Conservation (phyloP, 2,113 vertebrate species). For the Albula glossodonta region DNA sequence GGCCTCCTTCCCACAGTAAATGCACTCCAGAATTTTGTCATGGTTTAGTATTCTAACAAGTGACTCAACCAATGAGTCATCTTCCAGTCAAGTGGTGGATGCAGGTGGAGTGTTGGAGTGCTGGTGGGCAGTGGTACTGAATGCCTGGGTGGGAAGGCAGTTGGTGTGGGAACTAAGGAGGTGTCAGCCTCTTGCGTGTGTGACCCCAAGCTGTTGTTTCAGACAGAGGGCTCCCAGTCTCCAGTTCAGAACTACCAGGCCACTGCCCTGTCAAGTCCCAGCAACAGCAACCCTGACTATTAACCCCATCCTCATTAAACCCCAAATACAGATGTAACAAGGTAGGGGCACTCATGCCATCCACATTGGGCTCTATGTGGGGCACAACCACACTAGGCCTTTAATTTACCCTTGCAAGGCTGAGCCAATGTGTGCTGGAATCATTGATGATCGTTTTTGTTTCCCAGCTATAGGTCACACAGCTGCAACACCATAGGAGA, state of each 20-base stretch:
- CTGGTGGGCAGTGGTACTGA: constrained; percentile 18
- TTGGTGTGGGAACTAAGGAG: not conserved
- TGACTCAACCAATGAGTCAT: constrained; percentile 24
- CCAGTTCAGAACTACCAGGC: constrained; percentile 54
- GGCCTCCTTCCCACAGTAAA: not conserved
- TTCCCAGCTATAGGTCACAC: no score
- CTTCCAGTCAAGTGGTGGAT: not conserved
- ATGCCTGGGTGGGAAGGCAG: not conserved
- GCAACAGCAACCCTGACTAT: constrained; percentile 39
- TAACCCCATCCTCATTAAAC: constrained; percentile 49
- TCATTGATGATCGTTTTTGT: no score
- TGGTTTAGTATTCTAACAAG: constrained; percentile 13
- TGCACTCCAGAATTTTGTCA: constrained; percentile 27
- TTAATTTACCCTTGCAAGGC: not conserved
- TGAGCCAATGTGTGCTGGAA: no score
- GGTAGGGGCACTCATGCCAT: constrained; percentile 40
- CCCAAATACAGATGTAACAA: constrained; percentile 53
- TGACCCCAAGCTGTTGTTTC: constrained; percentile 61
- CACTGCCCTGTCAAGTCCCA: constrained; percentile 34
- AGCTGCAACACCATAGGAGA: no score
- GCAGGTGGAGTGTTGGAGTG: constrained; percentile 20
- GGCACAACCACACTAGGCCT: constrained; percentile 1
- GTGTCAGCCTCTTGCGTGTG: constrained; percentile 26
- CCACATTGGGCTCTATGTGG: constrained; percentile 2
- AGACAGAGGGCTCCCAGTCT: constrained; percentile 49